A percentile compares a stretch with the other conserved stretches of the same genome.
phyloP scores from a whole-genome alignment of 2,113 vertebrate genomes.

The Cyanistes caeruleus region DNA sequence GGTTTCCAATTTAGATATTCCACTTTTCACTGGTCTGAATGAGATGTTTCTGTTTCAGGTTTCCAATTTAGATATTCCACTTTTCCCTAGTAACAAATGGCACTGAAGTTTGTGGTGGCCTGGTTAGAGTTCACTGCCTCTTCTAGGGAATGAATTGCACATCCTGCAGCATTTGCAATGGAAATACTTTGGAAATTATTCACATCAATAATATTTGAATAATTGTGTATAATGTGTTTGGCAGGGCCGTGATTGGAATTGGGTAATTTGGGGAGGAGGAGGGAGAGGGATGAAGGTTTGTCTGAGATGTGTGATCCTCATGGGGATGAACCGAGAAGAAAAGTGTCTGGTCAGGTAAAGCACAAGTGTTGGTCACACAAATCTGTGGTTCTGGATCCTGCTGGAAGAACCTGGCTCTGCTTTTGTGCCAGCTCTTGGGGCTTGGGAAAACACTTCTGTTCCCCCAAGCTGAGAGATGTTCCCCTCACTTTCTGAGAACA shows the following conservation, averaged over 20 bases:
- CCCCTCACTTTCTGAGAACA: background rate
- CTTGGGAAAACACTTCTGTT: background rate
- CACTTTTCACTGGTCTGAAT: too few species aligned
- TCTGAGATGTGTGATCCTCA: background rate
- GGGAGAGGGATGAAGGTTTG: background rate
- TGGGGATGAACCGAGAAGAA: background rate
- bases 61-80: background rate
- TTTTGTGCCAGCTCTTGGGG: background rate
- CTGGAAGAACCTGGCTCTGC: background rate
- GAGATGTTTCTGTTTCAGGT: background rate
- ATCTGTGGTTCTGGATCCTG: background rate
- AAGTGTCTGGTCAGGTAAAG: background rate
- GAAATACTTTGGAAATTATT: background rate
- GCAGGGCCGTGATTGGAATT: background rate
- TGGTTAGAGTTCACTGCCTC: background rate
- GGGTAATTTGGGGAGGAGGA: background rate
- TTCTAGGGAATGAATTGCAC: background rate
- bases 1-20: background rate
- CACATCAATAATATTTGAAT: background rate
- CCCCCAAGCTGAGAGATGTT: fast-evolving
- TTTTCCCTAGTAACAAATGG: background rate
- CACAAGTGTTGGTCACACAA: fast-evolving
- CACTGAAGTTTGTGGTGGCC: background rate
- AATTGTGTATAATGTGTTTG: background rate
- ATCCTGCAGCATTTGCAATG: background rate